Evolutionary conservation across 2,888 invertebrate genomes (phyloP), one percentile per base, ranked within the genome.

Genomic region (Aleiodes alternator): DNA sequence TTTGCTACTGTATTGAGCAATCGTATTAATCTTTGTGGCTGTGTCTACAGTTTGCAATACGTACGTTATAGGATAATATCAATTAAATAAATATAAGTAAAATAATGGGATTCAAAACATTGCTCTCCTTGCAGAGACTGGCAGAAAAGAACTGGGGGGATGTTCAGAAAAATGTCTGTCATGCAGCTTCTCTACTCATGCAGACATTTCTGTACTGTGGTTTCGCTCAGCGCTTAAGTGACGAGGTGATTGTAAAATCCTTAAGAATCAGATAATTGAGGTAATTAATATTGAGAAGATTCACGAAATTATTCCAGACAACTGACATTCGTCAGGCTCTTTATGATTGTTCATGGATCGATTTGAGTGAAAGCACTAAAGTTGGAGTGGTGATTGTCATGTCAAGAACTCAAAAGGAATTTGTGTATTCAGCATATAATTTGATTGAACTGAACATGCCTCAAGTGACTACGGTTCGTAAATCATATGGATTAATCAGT

Each of bases 401-500:
- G 59, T 31, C 34, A 3, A 31, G 34, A n/a, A 61, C 59, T 7
- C 34, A 61, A n/a, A 31, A 38, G 0, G 59, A 61, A n/a, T 61
- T 34, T n/a, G 34, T 61, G 12, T 61, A 61, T 34, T 34, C 59
- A 34, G 59, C 59, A 2, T 61, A 34, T 12, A 34, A 34, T n/a
- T 61, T 61, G 11, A n/a, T 61, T 38, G 12, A 61, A n/a, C n/a
- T 61, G n/a, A 34, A 61, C 7, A 61, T 61, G 59, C 59, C 59
- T 12, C 59, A 38, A 38, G 38, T 38, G 3, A 38, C 38, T 38
- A 38, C 38, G 38, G 38, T 38, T 38, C 38, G 38, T 38, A 38
- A 7, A 38, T 38, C 38, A 38, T 38, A 3, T 38, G 1, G 8
- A 38, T 38, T 7, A 38, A 38, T 38, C 8, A 38, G 5, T 38